phyloP scores from a whole-genome alignment of 2,113 vertebrate genomes.

The Heptranchias perlo region DNA sequence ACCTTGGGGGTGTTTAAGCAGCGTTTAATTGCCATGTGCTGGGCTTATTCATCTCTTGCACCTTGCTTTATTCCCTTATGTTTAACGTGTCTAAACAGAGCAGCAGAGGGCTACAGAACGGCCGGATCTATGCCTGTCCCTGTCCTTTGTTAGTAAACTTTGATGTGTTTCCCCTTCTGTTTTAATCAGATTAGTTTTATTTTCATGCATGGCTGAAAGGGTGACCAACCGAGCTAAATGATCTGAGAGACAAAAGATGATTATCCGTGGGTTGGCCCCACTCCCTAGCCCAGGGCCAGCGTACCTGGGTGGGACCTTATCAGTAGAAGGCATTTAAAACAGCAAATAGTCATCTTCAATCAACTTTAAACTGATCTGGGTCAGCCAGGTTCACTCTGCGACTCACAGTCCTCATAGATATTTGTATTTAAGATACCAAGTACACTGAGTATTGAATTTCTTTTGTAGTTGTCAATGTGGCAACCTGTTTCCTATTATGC shows the following conservation, averaged over 20 bases:
- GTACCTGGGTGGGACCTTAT: slow-evolving; percentile 33
- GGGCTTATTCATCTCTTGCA: slow-evolving; percentile 26
- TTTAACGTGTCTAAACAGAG: slow-evolving; percentile 22
- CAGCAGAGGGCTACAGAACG: background rate
- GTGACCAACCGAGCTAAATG: slow-evolving; percentile 28
- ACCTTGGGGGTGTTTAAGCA: slow-evolving; percentile 26
- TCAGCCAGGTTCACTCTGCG: slow-evolving; percentile 2
- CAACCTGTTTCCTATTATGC: background rate
- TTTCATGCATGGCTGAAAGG: slow-evolving; percentile 30
- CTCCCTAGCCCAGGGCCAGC: slow-evolving; percentile 33
- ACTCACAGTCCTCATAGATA: background rate
- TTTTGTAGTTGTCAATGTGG: background rate
- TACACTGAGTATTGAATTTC: slow-evolving; percentile 19
- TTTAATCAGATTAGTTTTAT: slow-evolving; percentile 38
- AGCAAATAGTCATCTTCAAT: slow-evolving; percentile 31
- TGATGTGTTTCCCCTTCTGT: slow-evolving; percentile 32
- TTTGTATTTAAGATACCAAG: slow-evolving; percentile 13
- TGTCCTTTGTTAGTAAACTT: slow-evolving; percentile 37
- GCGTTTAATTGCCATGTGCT: slow-evolving; percentile 35
- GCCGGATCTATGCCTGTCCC: background rate
- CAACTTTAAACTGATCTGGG: slow-evolving; percentile 34
- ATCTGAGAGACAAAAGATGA: slow-evolving; percentile 31
- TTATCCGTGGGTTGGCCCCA: slow-evolving; percentile 1
- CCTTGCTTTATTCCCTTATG: slow-evolving; percentile 16
- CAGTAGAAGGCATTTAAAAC: slow-evolving; percentile 32